phyloP scores from a whole-genome alignment of 2,113 vertebrate genomes.

The Hydropotes inermis region DNA sequence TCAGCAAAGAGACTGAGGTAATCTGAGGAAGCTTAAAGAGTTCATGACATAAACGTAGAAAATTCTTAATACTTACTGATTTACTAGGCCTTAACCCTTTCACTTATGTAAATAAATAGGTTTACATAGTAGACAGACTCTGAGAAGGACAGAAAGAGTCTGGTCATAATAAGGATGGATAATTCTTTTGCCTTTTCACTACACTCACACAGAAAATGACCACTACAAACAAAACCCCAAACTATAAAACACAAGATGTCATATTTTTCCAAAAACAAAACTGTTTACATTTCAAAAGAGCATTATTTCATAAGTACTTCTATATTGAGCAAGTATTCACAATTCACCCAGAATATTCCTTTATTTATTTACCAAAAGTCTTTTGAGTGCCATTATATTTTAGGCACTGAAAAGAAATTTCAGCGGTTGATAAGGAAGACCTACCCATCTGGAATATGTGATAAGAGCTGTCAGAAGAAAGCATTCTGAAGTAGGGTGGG shows the following conservation, averaged over 20 bases:
- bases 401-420: background rate
- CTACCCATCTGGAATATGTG: background rate
- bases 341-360: background rate
- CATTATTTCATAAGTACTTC: background rate
- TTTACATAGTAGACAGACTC: background rate
- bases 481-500: background rate
- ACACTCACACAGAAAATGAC: background rate
- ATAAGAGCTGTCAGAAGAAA: background rate
- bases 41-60: background rate
- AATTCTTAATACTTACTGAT: background rate
- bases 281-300: constrained; percentile 8
- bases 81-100: background rate
- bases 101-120: background rate
- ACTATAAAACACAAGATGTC: background rate
- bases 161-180: background rate
- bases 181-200: background rate
- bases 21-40: background rate
- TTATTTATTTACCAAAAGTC: background rate
- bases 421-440: background rate
- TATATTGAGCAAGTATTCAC: background rate
- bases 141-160: background rate
- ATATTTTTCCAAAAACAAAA: background rate
- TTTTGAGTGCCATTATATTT: background rate
- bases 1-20: background rate
- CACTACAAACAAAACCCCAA: background rate